Percentiles rank a stretch among this genome's conserved stretches.
These are phyloP conservation scores for Aeoliscus strigatus DNA, from an alignment of 2,797 vertebrate genomes.

Conservation along the genomic window DNA sequence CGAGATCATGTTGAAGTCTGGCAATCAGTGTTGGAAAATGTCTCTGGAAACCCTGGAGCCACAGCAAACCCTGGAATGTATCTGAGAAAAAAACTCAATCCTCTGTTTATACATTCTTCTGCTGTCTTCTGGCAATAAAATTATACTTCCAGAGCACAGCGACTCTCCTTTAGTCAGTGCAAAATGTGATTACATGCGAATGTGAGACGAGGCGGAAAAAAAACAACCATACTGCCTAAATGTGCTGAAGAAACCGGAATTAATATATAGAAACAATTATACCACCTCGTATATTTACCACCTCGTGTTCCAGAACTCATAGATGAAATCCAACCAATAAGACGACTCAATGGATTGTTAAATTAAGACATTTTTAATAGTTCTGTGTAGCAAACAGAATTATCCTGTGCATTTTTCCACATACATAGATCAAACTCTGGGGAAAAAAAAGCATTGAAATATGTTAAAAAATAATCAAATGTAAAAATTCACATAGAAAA, in stretches of 20 bases:
- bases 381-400: slow-evolving; percentile 54
- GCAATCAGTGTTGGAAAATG: slow-evolving; percentile 34
- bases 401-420: slow-evolving; percentile 48
- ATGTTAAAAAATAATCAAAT: slow-evolving; percentile 61
- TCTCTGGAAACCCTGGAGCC: slow-evolving; percentile 25
- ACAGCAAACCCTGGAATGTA: slow-evolving; percentile 29
- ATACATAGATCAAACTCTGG: slow-evolving; percentile 33
- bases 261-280: too few relatives aligned
- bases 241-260: too few relatives aligned
- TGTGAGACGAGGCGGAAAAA: neutral
- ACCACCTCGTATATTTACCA: too few relatives aligned
- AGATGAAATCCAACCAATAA: too few relatives aligned
- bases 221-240: too few relatives aligned
- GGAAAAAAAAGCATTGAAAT: slow-evolving; percentile 43
- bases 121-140: slow-evolving; percentile 30
- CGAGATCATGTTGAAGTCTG: slow-evolving; percentile 14
- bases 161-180: slow-evolving; percentile 25
- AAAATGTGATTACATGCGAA: slow-evolving; percentile 34
- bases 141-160: slow-evolving; percentile 8
- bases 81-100: slow-evolving; percentile 35
- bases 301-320: too few relatives aligned
- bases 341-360: slow-evolving; percentile 4
- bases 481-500: slow-evolving; percentile 66
- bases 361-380: slow-evolving; percentile 64
- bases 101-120: slow-evolving; percentile 52